Evolutionary conservation across 1,140 invertebrate genomes (phyloP), one percentile per base, ranked within the genome.

Genomic region (Hermetia illucens): DNA sequence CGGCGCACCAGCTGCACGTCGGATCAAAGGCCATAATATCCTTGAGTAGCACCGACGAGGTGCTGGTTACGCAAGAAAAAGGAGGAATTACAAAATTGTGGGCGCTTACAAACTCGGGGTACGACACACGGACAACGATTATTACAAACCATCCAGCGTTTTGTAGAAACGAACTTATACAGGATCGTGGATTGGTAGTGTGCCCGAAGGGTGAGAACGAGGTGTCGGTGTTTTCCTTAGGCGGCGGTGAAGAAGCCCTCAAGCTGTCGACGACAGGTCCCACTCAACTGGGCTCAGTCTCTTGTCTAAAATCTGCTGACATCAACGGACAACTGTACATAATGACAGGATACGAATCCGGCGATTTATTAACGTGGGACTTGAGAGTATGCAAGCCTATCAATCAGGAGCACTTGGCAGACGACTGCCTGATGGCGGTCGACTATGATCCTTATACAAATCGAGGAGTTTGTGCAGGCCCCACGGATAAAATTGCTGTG

Each of bases 21-120:
- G 52, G 58, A 22, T 32, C 38, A n/a, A 45, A 56, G 13, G 52
- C 55, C 5, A 50, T 61, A 5, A 55, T 46, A 5, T 53, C 40
- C 34, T 34, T 60, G 3, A 50, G 55, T 31, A 52, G 55, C 27
- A 54, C 50, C 6, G 36, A 47, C 12, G 54, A 68, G 36, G 67
- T 71, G 40, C 54, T 72, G 46, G 69, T 79, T 34, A 74, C 75
- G 20, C 78, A 81, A 61, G 73, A 77, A 56, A 82, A 81, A 59
- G 70, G 66, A 41, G 78, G 77, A 36, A 60, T 62, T 38, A 62
- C 75, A 25, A 78, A 78, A 58, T 60, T 77, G 39, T 81, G 77
- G 68, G 60, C 67, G 21, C 62, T 73, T 29, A 62, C 69, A 43
- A 72, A 71, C 42, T 65, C 64, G 20, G 68, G 68, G 41, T 78